Base-by-base conservation (phyloP, 2,113 vertebrate genomes). In the Lagopus muta region DNA sequence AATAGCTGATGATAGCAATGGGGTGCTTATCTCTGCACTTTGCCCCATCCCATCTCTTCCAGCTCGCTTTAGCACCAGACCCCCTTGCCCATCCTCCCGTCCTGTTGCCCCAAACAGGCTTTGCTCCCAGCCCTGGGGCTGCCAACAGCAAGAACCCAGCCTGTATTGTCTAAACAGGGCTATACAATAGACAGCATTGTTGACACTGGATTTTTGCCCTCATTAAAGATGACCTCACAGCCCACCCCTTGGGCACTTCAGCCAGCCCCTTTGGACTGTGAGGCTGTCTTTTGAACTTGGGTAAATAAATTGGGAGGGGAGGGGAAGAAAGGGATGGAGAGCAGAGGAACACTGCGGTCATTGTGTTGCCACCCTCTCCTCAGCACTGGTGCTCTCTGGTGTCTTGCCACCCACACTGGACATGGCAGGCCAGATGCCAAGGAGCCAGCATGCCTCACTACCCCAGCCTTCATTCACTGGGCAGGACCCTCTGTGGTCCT, bases 181-280 rank as follows among this genome's bases (percentile, higher is more conserved):
- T 40, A 50, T 81, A 97, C 95, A 97, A 97, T 96, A 85, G 91
- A 62, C 85, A 87, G 84, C 93, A 94, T 97, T 97, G 97, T 97
- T 95, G 95, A 85, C 57, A 77, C 77, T 93, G 94, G 94, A 95
- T 91, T 89, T 94, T 94, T 95, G 92, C 95, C 90, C 82, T 96
- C 67, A 66, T 88, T 95, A 93, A 93, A 91, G 90, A 95, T 96
- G 96, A 96, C 90, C 96, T 97, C 97, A 97, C 88, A 89, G 88
- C 90, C 95, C 91, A 81, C 94, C 95, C 97, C 92, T 93, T 90
- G 88, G 96, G 91, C 93, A 95, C 92, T 97, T 88, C 88, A 95
- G 91, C 90, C 93, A 89, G 82, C 92, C 96, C 95, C 92, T 93
- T 34, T 55, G 90, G 95, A 92, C 95, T 92, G 91, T 88, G 89